A percentile compares a stretch with the other conserved stretches of the same genome.
These are phyloP conservation scores for Glaucopsyche alexis DNA, from an alignment of 2,888 invertebrate species.

Conservation along the genomic window DNA sequence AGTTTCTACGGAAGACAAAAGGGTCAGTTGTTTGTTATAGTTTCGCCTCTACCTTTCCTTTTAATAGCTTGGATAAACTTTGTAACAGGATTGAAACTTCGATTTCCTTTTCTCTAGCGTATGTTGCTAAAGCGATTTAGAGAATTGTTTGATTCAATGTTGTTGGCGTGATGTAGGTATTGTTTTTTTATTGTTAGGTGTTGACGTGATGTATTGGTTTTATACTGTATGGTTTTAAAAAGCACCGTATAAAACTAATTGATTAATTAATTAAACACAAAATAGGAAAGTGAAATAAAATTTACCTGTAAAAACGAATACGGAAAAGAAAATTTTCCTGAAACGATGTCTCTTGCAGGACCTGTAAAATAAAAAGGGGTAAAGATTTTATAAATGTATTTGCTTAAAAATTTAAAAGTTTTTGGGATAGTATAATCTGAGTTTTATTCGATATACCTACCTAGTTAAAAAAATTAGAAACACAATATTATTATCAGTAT, in stretches of 20 bases:
- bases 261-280: neutral
- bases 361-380: constrained; percentile 49
- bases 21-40: constrained; percentile 32
- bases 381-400: neutral
- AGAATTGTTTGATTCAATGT: neutral
- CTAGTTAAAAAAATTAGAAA: too few species aligned
- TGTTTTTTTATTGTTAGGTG: too few species aligned
- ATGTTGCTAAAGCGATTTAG: constrained; percentile 8
- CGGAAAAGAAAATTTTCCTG: constrained; percentile 70
- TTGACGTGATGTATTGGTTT: neutral
- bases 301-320: constrained; percentile 71
- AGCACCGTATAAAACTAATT: neutral
- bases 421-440: too few species aligned
- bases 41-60: constrained; percentile 32
- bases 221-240: neutral
- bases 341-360: constrained; percentile 69
- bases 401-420: too few species aligned
- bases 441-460: too few species aligned
- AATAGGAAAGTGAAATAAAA: neutral
- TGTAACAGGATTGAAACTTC: constrained; percentile 37
- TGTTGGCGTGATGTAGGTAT: too few species aligned
- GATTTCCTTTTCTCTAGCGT: constrained; percentile 26
- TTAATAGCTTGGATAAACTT: constrained; percentile 29
- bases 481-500: too few species aligned
- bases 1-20: constrained; percentile 25